A percentile compares a stretch with the other conserved stretches of the same genome.
Conservation (phyloP, 1,140 invertebrate species). For the Drosophila arawakana region DNA sequence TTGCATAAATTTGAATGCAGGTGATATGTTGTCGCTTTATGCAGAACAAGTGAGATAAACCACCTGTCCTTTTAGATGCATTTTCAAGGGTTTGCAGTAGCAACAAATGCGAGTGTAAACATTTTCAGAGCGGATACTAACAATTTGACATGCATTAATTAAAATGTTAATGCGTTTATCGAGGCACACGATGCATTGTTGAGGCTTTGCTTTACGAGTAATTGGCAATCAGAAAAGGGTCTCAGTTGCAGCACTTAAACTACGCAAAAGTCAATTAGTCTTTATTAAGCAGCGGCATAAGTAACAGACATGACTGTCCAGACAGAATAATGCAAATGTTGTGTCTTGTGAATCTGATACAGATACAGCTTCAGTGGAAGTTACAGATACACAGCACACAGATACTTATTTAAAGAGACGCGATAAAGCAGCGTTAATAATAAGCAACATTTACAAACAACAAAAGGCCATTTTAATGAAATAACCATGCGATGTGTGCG, state of each 20-base stretch:
- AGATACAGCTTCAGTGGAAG: background rate
- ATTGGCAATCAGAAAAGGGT: slow-evolving; percentile 66
- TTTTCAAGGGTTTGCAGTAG: slow-evolving; percentile 30
- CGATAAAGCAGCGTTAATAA: slow-evolving; percentile 78
- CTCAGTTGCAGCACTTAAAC: slow-evolving; percentile 23
- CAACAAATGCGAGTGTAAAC: slow-evolving; percentile 55
- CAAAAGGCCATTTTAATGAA: slow-evolving; percentile 83
- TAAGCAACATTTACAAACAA: slow-evolving; percentile 83
- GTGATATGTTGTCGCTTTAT: slow-evolving; percentile 2
- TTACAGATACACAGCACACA: slow-evolving; percentile 25
- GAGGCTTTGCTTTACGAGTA: slow-evolving; percentile 54
- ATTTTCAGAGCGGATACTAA: slow-evolving; percentile 25
- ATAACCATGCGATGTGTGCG: slow-evolving; percentile 74
- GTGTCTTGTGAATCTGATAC: slow-evolving; percentile 59
- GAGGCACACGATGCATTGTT: slow-evolving; percentile 33
- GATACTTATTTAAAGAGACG: slow-evolving; percentile 49
- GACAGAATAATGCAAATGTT: slow-evolving; percentile 73
- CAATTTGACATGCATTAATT: slow-evolving; percentile 74
- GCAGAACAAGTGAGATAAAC: slow-evolving; percentile 3
- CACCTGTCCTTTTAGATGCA: background rate
- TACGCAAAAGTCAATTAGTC: slow-evolving; percentile 76
- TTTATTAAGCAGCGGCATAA: slow-evolving; percentile 69
- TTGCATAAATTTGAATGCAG: slow-evolving; percentile 68
- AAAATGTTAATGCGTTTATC: slow-evolving; percentile 81
- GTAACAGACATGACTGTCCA: slow-evolving; percentile 32